phyloP scores from a whole-genome alignment of 2,113 vertebrate species.

The Bombycilla garrulus region DNA sequence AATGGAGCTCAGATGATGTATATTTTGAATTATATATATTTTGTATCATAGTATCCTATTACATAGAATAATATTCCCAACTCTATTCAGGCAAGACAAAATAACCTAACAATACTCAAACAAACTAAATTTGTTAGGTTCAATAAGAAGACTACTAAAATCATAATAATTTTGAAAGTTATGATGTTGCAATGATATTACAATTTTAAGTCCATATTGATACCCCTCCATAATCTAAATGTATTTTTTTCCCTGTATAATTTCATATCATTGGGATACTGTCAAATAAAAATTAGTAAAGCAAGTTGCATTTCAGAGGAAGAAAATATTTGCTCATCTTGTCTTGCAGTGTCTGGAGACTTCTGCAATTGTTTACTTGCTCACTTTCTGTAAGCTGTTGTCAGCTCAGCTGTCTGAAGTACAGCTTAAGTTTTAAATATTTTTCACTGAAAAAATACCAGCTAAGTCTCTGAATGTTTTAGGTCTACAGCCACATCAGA shows the following conservation, averaged over 20 bases:
- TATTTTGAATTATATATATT: background rate
- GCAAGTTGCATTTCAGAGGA: conserved; percentile 56
- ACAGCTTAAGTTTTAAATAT: conserved; percentile 65
- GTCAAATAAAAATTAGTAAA: conserved; percentile 59
- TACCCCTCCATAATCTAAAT: background rate
- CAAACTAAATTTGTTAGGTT: background rate
- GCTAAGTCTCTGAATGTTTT: conserved; percentile 32
- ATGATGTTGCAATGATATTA: background rate
- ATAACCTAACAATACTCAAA: background rate
- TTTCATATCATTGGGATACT: background rate
- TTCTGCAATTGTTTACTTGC: conserved; percentile 57
- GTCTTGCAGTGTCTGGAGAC: conserved; percentile 53
- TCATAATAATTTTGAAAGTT: background rate
- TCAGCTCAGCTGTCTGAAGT: conserved; percentile 68
- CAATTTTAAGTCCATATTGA: background rate
- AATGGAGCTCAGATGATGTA: background rate
- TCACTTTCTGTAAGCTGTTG: conserved; percentile 59
- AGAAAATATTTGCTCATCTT: conserved; percentile 34
- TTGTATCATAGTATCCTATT: background rate
- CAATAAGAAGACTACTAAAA: background rate
- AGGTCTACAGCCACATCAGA: conserved; percentile 3
- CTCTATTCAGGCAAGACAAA: background rate
- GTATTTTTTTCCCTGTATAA: background rate
- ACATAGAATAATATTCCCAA: background rate
- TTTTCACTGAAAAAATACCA: conserved; percentile 46